Conservation (phyloP, 2,113 vertebrate genomes). For the Sporophila hypoxantha region DNA sequence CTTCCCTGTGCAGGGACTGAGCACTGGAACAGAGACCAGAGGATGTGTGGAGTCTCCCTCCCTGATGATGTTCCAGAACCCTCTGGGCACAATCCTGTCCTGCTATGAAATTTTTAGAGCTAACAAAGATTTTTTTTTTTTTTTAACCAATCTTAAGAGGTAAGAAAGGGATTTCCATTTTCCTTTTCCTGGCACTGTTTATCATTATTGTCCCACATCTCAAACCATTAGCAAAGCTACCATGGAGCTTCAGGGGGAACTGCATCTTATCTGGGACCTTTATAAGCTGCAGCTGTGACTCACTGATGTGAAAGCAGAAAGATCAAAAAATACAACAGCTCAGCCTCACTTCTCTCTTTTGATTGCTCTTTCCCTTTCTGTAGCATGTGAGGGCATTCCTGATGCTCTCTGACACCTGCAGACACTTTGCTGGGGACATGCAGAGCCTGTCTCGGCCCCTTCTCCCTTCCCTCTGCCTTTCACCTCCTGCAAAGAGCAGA, state of each 20-base stretch:
- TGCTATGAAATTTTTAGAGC: background rate
- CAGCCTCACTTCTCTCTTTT: background rate
- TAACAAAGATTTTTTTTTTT: background rate
- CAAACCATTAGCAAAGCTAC: background rate
- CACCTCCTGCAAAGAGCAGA: background rate
- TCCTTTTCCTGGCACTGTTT: background rate
- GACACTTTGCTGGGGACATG: background rate
- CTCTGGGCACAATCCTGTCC: background rate
- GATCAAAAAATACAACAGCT: background rate
- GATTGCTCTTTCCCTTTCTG: background rate
- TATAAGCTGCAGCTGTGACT: background rate
- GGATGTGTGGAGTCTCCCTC: background rate
- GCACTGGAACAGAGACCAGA: background rate
- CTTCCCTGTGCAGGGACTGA: background rate
- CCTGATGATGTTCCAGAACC: background rate
- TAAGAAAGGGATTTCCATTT: background rate
- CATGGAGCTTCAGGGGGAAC: background rate
- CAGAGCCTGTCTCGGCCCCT: background rate
- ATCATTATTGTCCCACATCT: background rate
- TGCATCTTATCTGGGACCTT: background rate
- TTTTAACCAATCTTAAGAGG: background rate
- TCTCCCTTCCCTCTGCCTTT: background rate
- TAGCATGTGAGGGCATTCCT: fast-evolving
- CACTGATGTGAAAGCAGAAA: background rate
- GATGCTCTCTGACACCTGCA: background rate